Percentiles rank a stretch among this genome's conserved stretches.
Evolutionary conservation across 2,113 vertebrate species (phyloP).

Genomic region (Pelvicachromis taeniatus): DNA sequence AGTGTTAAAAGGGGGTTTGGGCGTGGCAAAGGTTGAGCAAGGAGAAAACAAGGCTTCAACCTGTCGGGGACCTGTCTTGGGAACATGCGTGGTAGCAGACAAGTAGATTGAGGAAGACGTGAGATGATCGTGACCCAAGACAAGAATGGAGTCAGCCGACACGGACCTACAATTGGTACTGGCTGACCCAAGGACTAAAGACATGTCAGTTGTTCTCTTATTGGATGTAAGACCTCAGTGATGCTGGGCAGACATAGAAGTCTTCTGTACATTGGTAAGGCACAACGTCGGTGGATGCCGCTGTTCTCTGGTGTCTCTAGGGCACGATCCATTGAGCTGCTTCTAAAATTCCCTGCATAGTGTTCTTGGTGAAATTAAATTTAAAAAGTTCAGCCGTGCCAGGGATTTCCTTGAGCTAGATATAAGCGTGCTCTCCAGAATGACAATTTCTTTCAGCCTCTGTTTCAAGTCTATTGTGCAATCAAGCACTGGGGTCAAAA

Average conservation of each 20-base stretch:
- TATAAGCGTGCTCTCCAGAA: not conserved
- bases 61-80: not conserved
- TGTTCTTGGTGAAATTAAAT: not conserved
- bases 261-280: not conserved
- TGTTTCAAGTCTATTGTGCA: not conserved
- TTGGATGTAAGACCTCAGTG: not conserved
- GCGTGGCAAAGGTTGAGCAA: not conserved
- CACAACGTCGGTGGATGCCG: not conserved
- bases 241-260: not conserved
- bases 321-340: not conserved
- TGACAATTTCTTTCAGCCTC: not conserved
- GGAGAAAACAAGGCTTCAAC: not conserved
- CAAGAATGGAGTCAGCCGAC: not conserved
- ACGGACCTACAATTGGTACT: not conserved
- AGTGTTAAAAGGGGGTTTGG: too few species aligned
- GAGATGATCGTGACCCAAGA: not conserved
- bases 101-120: not conserved
- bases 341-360: not conserved
- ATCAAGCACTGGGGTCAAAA: not conserved
- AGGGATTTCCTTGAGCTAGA: not conserved
- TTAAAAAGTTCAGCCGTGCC: not conserved
- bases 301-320: not conserved
- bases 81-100: not conserved
- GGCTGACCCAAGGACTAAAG: not conserved
- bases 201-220: not conserved